Evolutionary conservation across 2,888 invertebrate genomes (phyloP).

Genomic region (Drosophila nigricruria): DNA sequence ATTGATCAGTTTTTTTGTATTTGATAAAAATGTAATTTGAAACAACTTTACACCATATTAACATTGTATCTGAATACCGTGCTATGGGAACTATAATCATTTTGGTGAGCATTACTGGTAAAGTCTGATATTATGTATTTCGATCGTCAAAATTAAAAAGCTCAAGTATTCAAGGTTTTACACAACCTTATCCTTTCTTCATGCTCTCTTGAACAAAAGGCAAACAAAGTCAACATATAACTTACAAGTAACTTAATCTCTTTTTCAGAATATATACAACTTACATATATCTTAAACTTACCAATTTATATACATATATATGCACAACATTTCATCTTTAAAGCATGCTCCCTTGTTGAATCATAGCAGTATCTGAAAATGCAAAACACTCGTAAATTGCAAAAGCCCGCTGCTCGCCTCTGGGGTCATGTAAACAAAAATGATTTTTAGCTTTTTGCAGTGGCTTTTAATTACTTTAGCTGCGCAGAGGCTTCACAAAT

Average conservation of each 20-base stretch:
- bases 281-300: not conserved
- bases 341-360: not conserved
- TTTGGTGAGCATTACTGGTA: too few species aligned
- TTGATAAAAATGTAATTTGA: too few species aligned
- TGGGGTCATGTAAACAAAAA: conserved; percentile 10
- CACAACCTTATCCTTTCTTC: not conserved
- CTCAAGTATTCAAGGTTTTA: too few species aligned
- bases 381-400: conserved; percentile 8
- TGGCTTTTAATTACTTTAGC: conserved; percentile 61
- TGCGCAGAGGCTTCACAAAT: conserved; percentile 40
- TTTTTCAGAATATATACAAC: not conserved
- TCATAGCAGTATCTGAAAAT: conserved; percentile 7
- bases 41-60: too few species aligned
- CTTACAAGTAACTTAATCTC: not conserved
- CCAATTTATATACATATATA: not conserved
- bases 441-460: conserved; percentile 12
- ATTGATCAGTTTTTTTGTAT: too few species aligned
- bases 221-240: not conserved
- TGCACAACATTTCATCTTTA: not conserved
- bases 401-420: not conserved
- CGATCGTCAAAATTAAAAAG: too few species aligned
- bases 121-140: too few species aligned
- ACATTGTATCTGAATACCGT: too few species aligned
- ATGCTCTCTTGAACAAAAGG: not conserved
- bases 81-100: too few species aligned